phyloP scores from a whole-genome alignment of 2,113 vertebrate genomes.

The Pristiophorus japonicus region DNA sequence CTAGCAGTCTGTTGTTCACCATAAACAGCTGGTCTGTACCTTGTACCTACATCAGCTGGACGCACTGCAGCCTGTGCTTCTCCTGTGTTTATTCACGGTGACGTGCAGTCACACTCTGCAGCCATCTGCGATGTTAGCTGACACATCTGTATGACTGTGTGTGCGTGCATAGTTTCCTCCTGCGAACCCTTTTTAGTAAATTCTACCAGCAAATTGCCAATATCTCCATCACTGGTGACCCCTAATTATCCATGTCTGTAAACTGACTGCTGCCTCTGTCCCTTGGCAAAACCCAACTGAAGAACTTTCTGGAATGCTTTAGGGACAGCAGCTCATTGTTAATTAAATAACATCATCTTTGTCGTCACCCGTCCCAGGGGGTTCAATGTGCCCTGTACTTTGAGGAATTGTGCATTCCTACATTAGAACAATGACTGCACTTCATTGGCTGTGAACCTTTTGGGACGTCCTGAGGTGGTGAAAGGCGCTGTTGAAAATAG shows the following conservation, averaged over 20 bases:
- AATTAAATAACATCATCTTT: not conserved
- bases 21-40: too few species aligned
- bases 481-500: not conserved
- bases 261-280: not conserved
- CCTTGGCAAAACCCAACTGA: not conserved
- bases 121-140: not conserved
- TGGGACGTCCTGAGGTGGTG: not conserved
- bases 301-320: not conserved
- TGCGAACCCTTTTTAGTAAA: not conserved
- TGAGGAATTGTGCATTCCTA: not conserved
- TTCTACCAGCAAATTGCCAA: not conserved
- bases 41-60: not conserved
- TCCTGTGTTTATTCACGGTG: not conserved
- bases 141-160: too few species aligned
- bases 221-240: not conserved
- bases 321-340: not conserved
- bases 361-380: not conserved
- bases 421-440: not conserved
- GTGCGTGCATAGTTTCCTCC: not conserved
- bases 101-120: not conserved
- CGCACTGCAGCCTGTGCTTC: not conserved
- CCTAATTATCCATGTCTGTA: not conserved
- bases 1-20: too few species aligned
- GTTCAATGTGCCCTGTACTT: not conserved
- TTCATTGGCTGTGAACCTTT: not conserved